Evolutionary conservation across 2,888 invertebrate genomes (phyloP), one percentile per base, ranked within the genome.

Genomic region (Rhynchonema sp.): DNA sequence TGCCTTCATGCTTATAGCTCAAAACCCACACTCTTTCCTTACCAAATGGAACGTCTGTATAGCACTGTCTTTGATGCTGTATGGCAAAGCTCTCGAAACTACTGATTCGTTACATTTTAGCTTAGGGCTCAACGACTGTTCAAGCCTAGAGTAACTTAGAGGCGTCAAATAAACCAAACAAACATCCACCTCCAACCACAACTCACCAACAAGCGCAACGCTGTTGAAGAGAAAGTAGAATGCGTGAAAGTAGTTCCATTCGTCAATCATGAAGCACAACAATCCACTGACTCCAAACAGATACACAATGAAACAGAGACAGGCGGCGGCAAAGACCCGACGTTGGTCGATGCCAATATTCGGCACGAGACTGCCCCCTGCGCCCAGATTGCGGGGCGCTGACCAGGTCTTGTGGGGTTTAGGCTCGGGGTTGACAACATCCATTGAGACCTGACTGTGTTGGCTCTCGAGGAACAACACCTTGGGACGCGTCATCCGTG

Each of bases 201-300:
- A 49, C 62, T 57, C 26, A 67, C 67, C 68, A 20, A 69, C 67
- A 26, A 69, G 57, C 1, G 69, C 69, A 25, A 69, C 67, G 60
- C 65, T 65, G 61, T 64, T 67, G 65, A 69, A 69, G 6, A 66
- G 60, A 56, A 69, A 69, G 61, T 69, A 69, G 53, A 69, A 67
- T 22, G 67, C 60, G 2, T 65, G 67, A 60, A 67, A 66, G 59
- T 62, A 67, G 61, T 67, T 66, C 62, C 66, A 68, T n/a, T n/a
- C n/a, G 55, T 65, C 65, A 3, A 65, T 62, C 55, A 63, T 65
- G 25, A 62, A 27, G 29, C 65, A 61, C 55, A 67, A 65, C 20
- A 68, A 46, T n/a, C 54, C 62, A 30, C 64, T 64, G 3, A 62
- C 62, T 9, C 61, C 56, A 2, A 68, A 55, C n/a, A 68, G 55